Evolutionary conservation across 2,888 invertebrate species (phyloP).

Genomic region (Phania funesta): DNA sequence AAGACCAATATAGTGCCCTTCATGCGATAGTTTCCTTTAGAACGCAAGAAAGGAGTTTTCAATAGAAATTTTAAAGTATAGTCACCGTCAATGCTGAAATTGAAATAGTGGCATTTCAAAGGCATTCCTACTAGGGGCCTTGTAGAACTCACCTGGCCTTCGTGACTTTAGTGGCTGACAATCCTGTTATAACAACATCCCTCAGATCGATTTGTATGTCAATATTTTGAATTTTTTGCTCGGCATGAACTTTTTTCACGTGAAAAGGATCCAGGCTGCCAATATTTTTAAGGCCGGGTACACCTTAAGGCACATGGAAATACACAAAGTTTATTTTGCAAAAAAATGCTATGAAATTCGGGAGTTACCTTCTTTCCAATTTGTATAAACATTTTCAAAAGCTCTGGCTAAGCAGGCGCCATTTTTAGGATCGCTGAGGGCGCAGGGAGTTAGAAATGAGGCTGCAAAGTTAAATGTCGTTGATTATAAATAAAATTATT

Average conservation of each 20-base stretch:
- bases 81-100: slow-evolving; percentile 77
- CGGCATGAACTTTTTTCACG: slow-evolving; percentile 83
- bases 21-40: slow-evolving; percentile 85
- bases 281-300: slow-evolving; percentile 77
- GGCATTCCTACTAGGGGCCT: background rate
- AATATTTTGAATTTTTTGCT: slow-evolving; percentile 82
- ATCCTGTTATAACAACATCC: slow-evolving; percentile 82
- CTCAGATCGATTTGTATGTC: slow-evolving; percentile 84
- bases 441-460: slow-evolving; percentile 64
- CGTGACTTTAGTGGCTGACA: slow-evolving; percentile 25
- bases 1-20: slow-evolving; percentile 85
- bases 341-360: background rate
- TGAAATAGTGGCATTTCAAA: background rate
- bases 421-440: slow-evolving; percentile 55
- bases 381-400: slow-evolving; percentile 66
- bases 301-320: slow-evolving; percentile 45
- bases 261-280: slow-evolving; percentile 84
- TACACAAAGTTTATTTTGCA: background rate
- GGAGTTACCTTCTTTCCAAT: slow-evolving; percentile 66
- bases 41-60: slow-evolving; percentile 83
- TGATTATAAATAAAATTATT: background rate
- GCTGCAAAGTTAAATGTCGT: slow-evolving; percentile 45
- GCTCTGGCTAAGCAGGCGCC: slow-evolving; percentile 59
- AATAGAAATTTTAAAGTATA: slow-evolving; percentile 85
- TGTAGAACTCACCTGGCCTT: slow-evolving; percentile 48